phyloP scores from a whole-genome alignment of 2,113 vertebrate species.

The Aegotheles bennettii region DNA sequence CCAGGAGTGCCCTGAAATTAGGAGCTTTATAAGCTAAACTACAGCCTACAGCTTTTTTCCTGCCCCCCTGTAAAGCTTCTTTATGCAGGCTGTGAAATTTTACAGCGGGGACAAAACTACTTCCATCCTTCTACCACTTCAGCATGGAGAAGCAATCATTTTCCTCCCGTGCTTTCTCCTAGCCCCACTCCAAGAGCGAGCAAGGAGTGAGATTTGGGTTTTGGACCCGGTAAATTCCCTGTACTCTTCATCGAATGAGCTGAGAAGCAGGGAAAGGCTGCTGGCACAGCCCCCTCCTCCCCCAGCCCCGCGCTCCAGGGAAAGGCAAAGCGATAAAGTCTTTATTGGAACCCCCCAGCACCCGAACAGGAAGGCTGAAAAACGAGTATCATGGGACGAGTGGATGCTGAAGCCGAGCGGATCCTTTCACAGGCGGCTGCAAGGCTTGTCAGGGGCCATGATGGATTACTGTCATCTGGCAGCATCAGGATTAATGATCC shows the following conservation, averaged over 20 bases:
- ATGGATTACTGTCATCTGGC: slow-evolving; percentile 84
- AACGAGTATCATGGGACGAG: slow-evolving; percentile 58
- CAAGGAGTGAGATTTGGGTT: fast-evolving
- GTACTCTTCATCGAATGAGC: not conserved
- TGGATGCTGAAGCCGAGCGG: slow-evolving; percentile 13
- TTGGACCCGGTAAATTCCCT: fast-evolving
- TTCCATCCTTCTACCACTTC: not conserved
- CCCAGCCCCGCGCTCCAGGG: not conserved
- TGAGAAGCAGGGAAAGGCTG: not conserved
- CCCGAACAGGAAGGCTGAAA: slow-evolving; percentile 64
- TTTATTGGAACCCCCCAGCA: slow-evolving; percentile 63
- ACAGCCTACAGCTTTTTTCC: not conserved
- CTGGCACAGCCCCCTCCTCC: slow-evolving; percentile 16
- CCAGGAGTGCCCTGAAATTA: not conserved
- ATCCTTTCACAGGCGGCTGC: slow-evolving; percentile 60
- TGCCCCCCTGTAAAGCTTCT: not conserved
- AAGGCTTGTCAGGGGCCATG: slow-evolving; percentile 73
- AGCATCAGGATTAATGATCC: slow-evolving; percentile 79
- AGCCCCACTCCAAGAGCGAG: not conserved
- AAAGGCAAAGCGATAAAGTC: slow-evolving; percentile 38
- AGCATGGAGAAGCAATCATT: not conserved
- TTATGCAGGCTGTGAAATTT: not conserved
- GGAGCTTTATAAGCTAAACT: not conserved
- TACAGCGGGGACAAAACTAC: not conserved
- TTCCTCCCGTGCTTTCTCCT: fast-evolving